Percentiles rank a stretch among this genome's conserved stretches.
These are phyloP conservation scores for Nyctereutes procyonoides DNA, from an alignment of 2,113 vertebrate species.

Conservation along the genomic window DNA sequence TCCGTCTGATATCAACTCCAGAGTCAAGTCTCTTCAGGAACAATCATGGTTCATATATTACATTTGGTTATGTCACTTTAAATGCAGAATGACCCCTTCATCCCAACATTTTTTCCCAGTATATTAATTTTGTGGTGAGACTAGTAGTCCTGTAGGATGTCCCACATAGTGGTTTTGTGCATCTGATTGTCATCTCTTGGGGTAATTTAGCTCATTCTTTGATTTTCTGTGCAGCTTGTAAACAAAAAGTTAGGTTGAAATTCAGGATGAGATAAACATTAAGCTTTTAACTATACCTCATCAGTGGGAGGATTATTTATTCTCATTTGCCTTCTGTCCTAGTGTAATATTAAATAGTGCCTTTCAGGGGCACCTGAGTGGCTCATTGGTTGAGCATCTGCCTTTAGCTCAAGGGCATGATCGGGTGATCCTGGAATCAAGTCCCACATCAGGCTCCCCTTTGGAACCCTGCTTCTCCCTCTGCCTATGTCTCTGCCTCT, in stretches of 20 bases:
- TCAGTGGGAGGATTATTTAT: background rate
- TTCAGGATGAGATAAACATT: background rate
- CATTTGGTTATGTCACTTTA: slow-evolving; percentile 7
- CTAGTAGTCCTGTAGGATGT: background rate
- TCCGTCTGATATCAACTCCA: background rate
- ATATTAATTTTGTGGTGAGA: background rate
- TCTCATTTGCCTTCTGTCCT: background rate
- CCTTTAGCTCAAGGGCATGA: too few relatives aligned
- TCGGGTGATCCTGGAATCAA: too few relatives aligned
- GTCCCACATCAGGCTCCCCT: too few relatives aligned
- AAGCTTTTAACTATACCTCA: background rate
- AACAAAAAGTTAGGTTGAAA: background rate
- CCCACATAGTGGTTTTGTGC: background rate
- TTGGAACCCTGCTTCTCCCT: too few relatives aligned
- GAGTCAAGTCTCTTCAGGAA: slow-evolving; percentile 37
- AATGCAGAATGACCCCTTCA: background rate
- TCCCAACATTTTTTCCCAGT: background rate
- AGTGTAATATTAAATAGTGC: background rate
- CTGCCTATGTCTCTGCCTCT: too few relatives aligned
- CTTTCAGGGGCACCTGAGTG: background rate
- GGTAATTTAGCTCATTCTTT: background rate
- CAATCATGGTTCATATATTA: background rate
- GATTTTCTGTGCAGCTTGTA: background rate
- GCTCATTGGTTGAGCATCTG: too few relatives aligned
- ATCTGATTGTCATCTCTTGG: background rate